Conservation (phyloP, 2,113 vertebrate genomes). For the Neogobius melanostomus region DNA sequence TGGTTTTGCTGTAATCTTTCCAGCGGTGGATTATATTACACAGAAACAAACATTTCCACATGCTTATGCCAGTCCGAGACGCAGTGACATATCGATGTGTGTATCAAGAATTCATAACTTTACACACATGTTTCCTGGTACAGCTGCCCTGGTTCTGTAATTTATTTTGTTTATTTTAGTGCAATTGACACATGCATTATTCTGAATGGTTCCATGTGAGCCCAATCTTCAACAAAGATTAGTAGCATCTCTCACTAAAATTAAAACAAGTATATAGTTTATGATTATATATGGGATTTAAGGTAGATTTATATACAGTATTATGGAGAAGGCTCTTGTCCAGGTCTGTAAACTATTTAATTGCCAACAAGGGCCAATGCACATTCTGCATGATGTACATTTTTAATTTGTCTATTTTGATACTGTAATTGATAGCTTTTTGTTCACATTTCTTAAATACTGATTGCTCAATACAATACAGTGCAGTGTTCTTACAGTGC, state of each 20-base stretch:
- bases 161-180: slow-evolving; percentile 4
- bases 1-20: slow-evolving; percentile 2
- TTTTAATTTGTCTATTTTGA: not conserved
- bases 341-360: too few relatives aligned
- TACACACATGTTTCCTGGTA: not conserved
- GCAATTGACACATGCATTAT: slow-evolving; percentile 30
- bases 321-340: too few relatives aligned
- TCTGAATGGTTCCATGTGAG: not conserved
- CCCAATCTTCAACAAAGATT: too few relatives aligned
- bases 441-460: slow-evolving; percentile 41
- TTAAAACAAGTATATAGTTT: too few relatives aligned
- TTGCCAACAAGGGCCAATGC: too few relatives aligned
- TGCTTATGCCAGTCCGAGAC: not conserved
- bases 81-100: slow-evolving; percentile 1
- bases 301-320: too few relatives aligned
- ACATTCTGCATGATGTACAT: too few relatives aligned
- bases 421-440: slow-evolving; percentile 33
- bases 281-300: too few relatives aligned
- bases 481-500: slow-evolving; percentile 43
- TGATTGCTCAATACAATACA: not conserved
- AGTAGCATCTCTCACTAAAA: too few relatives aligned
- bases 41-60: slow-evolving; percentile 16
- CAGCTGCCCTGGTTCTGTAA: not conserved
- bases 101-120: not conserved
- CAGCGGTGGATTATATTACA: slow-evolving; percentile 3